Evolutionary conservation across 2,888 invertebrate genomes (phyloP).

Genomic region (Selenia dentaria): DNA sequence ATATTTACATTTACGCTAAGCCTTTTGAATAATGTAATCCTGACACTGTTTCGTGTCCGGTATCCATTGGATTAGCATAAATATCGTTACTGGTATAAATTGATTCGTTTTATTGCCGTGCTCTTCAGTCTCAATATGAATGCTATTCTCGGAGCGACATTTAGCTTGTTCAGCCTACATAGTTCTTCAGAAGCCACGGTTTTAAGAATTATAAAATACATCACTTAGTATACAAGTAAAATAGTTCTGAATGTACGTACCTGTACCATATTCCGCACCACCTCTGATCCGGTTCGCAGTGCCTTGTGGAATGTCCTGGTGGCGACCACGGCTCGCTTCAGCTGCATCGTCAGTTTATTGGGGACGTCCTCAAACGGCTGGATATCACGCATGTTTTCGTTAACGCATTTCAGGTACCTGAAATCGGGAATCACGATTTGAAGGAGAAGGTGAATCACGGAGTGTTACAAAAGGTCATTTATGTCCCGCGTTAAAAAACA

Average conservation of each 20-base stretch:
- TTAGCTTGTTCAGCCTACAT: no score
- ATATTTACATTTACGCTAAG: constrained; percentile 11
- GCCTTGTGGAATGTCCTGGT: constrained; percentile 97
- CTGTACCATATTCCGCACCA: constrained; percentile 90
- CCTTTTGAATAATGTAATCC: constrained; percentile 22
- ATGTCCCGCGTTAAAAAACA: no score
- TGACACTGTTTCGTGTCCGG: constrained; percentile 15
- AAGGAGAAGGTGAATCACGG: no score
- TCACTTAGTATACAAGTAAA: no score
- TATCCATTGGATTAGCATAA: constrained; percentile 17
- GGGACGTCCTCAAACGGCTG: constrained; percentile 98
- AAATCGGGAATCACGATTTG: constrained; percentile 27
- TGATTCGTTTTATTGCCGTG: constrained; percentile 3
- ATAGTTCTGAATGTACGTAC: no score
- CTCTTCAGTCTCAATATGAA: no score
- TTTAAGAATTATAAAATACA: no score
- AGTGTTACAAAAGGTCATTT: no score
- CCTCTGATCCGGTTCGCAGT: constrained; percentile 91
- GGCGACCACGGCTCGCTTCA: constrained; percentile 97
- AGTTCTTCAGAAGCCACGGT: no score
- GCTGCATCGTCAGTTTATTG: constrained; percentile 94
- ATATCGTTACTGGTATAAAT: constrained; percentile 3
- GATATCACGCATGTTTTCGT: constrained; percentile 95
- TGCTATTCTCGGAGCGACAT: no score
- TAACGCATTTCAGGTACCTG: constrained; percentile 94